phyloP scores from a whole-genome alignment of 2,113 vertebrate genomes.

The Platanista minor region DNA sequence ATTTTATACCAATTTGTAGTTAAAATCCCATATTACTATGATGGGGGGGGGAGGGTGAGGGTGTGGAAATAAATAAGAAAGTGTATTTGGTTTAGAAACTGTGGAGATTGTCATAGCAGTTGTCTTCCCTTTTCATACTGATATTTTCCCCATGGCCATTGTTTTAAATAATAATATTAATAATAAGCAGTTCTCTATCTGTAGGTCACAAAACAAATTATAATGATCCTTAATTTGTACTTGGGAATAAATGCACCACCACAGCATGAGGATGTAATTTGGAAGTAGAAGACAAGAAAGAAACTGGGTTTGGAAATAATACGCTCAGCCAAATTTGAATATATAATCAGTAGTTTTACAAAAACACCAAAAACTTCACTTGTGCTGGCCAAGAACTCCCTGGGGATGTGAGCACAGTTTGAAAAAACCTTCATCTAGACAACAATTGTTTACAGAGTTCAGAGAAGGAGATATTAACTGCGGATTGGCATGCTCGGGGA shows the following conservation, averaged over 20 bases:
- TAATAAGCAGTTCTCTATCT: conserved; percentile 38
- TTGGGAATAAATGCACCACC: not conserved
- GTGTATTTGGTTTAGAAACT: conserved; percentile 4
- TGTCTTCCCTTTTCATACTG: not conserved
- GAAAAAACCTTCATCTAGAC: conserved; percentile 34
- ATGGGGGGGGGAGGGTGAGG: not conserved
- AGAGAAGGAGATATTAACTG: not conserved
- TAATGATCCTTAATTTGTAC: conserved; percentile 41
- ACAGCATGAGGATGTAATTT: conserved; percentile 41
- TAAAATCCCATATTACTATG: not conserved
- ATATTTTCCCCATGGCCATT: not conserved
- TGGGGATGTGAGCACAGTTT: conserved; percentile 2
- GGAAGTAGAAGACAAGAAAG: conserved; percentile 47
- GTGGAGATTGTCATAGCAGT: not conserved
- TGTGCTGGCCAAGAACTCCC: not conserved
- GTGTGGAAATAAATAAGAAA: not conserved
- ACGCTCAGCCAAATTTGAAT: conserved; percentile 44
- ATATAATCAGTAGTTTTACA: conserved; percentile 46
- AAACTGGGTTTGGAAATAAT: conserved; percentile 46
- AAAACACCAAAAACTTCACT: conserved; percentile 49
- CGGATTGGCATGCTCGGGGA: not conserved
- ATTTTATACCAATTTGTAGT: not conserved
- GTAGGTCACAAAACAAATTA: conserved; percentile 34
- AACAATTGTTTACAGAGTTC: not conserved
- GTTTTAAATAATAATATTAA: conserved; percentile 54